Evolutionary conservation across 1,140 invertebrate genomes (phyloP), one percentile per base, ranked within the genome.

Genomic region (Andrena cerasifolii): DNA sequence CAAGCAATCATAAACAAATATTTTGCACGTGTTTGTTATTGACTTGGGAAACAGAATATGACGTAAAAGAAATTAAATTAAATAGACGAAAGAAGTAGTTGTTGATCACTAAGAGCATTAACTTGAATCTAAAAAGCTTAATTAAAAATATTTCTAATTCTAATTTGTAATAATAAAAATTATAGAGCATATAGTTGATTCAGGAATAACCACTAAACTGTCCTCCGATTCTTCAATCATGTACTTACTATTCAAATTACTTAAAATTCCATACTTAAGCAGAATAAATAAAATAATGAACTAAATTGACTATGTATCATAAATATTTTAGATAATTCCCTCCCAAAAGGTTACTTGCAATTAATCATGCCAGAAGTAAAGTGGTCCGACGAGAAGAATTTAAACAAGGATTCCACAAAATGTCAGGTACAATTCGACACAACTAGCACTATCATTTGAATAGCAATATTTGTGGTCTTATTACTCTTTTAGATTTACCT

Each of bases 401-500:
- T 14, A 53, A 56, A 47, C 33, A 36, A 47, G 6, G 54, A 26
- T 26, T 16, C 31, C 12, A 58, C 18, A 26, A 63, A 73, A 18
- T 83, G 81, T 16, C 14, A 68, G 61, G 81, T 83, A 82, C 8
- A 43, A 16, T 58, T 43, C 3, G 0, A 8, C 0, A 4, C 10
- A 58, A 31, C 2, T n/a, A 51, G 3, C 16, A 7, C 3, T 40
- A n/a, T 33, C 8, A 0, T 43, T 8, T 6, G 18, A 51, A 12
- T 43, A 45, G 40, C 21, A 51, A 7, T 43, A 45, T 33, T 31
- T 51, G 3, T 28, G 16, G 31, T 33, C 40, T 68, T 47, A n/a
- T 61, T 54, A 49, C 47, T 40, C 14, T 86, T 85, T 65, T 49
- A 90, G 86, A 83, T 87, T 47, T 86, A 86, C 47, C 68, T 89